A percentile compares a stretch with the other conserved stretches of the same genome.
phyloP scores from a whole-genome alignment of 2,888 invertebrate genomes.

The Stenichneumon culpator region DNA sequence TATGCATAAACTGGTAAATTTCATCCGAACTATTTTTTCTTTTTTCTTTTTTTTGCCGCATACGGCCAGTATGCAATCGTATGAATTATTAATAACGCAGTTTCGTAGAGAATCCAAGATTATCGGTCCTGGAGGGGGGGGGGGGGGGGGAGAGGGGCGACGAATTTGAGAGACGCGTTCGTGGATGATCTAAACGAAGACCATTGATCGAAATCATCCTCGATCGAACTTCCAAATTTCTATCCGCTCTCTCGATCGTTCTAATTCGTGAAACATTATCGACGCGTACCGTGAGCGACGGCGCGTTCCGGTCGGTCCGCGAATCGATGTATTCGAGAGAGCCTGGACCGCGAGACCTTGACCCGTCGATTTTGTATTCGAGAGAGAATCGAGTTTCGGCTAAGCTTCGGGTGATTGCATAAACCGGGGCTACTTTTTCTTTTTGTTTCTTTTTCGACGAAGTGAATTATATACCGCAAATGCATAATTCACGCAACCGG shows the following conservation, averaged over 20 bases:
- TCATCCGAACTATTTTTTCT: too few relatives aligned
- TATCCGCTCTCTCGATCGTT: background rate
- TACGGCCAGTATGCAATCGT: too few relatives aligned
- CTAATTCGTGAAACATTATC: constrained; percentile 6
- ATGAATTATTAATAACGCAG: too few relatives aligned
- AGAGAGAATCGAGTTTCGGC: too few relatives aligned
- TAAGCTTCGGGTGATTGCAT: background rate
- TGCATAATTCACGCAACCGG: too few relatives aligned
- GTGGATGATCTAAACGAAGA: background rate
- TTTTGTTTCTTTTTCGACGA: too few relatives aligned
- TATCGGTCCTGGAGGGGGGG: too few relatives aligned
- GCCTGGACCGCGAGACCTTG: constrained; percentile 18
- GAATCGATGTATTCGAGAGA: constrained; percentile 1
- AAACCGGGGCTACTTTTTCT: background rate
- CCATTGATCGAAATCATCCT: background rate
- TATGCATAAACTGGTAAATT: too few relatives aligned
- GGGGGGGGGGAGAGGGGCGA: background rate
- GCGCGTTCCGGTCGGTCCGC: background rate
- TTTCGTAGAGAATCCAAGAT: too few relatives aligned
- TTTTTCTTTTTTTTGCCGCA: too few relatives aligned
- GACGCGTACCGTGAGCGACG: background rate
- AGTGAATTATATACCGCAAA: too few relatives aligned
- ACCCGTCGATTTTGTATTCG: constrained; percentile 1
- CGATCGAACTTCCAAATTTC: constrained; percentile 6
- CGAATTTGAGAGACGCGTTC: background rate